A percentile compares a stretch with the other conserved stretches of the same genome.
phyloP scores from a whole-genome alignment of 2,113 vertebrate species.

The Eubucco bourcierii region DNA sequence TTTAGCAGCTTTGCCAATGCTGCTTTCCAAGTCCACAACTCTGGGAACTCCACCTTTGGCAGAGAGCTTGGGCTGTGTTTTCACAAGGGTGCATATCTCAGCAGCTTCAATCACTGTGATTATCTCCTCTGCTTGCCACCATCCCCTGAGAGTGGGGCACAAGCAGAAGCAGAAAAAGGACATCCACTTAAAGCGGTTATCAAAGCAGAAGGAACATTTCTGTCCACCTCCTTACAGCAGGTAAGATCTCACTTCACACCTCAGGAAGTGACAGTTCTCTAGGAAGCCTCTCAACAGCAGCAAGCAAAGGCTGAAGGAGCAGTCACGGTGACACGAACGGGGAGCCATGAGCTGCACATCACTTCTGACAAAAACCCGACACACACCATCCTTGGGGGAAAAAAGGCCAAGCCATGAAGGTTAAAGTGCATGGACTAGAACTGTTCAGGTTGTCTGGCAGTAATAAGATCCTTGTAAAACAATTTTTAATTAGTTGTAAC shows the following conservation, averaged over 20 bases:
- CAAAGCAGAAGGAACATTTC: background rate
- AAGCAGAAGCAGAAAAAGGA: background rate
- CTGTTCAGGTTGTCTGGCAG: background rate
- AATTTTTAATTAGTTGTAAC: background rate
- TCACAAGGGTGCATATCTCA: background rate
- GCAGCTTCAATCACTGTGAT: background rate
- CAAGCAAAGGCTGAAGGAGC: background rate
- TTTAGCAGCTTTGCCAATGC: background rate
- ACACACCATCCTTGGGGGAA: background rate
- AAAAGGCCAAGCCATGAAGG: background rate
- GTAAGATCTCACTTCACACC: background rate
- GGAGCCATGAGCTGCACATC: background rate
- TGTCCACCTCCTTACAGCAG: background rate
- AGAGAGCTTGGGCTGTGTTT: background rate
- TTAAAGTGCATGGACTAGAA: background rate
- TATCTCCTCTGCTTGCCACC: background rate
- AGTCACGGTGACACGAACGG: background rate
- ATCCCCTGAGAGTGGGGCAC: background rate
- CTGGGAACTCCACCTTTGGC: background rate
- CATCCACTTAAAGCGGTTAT: background rate
- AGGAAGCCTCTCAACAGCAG: background rate
- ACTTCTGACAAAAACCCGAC: background rate
- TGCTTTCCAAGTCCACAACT: background rate
- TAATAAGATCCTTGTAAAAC: background rate
- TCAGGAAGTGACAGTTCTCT: background rate